Base-by-base conservation (phyloP, 1,140 invertebrate genomes). In the Carcinoscorpius rotundicauda region DNA sequence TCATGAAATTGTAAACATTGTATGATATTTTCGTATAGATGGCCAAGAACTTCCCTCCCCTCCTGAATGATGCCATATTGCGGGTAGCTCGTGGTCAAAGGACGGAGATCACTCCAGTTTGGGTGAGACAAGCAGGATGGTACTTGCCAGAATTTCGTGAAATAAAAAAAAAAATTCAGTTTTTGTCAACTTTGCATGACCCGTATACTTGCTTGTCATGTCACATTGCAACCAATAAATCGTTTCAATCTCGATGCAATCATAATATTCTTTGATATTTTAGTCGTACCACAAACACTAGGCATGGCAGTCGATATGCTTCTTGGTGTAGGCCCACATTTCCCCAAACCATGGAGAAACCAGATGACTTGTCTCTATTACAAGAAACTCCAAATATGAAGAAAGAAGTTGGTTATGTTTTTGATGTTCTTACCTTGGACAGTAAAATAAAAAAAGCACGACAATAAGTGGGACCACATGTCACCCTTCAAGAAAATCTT, bases 261-360 rank as follows among this genome's bases (percentile, higher is more conserved):
- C 29, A 99, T 99, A 58, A 98, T 99, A 70, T 99, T 99, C 76
- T 97, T 93, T 62, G 96, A 99, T 78, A 99, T 99, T 69, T 78
- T 99, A 52, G 93, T 98, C 3, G 89, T 99, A 70, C 95, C 95
- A 48, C 91, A 97, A 79, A 94, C 94, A 0, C 79, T 99, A 68
- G 95, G 94, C n/a, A 85, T 98, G 82, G 83, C 81, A 52, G 91
- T 98, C 1, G 85, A 93, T 78, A 98, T 98, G 92, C 83, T 84
- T 74, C 85, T 92, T 57, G 88, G 88, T 71, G 83, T 93, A 86
- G 96, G 95, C 48, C 94, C 94, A 49, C 87, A 92, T 10, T 84
- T 98, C 72, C 88, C 91, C n/a, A 80, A 87, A 68, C 93, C 94
- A 49, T 75, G 97, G 4, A 74, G 76, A 48, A 81, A 77, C 59